Conservation (phyloP, 2,888 invertebrate genomes). For the Clostera curtula region DNA sequence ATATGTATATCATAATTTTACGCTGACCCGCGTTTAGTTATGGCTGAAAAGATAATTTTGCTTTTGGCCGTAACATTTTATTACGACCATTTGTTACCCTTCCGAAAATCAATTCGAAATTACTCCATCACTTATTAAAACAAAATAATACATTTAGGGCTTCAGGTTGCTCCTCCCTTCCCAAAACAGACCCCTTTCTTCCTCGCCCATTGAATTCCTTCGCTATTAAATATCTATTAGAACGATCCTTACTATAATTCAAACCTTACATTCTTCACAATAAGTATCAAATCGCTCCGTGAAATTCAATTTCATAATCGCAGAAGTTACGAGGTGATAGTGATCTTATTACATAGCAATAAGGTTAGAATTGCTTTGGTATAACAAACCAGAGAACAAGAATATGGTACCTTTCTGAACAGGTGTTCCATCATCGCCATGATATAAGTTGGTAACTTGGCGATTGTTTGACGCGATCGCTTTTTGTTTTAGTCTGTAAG, state of each 20-base stretch:
- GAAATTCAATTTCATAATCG: not conserved
- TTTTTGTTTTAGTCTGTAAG: no score
- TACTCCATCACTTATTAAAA: not conserved
- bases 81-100: no score
- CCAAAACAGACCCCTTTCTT: not conserved
- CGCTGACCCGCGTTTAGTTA: no score
- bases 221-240: not conserved
- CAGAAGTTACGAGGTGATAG: not conserved
- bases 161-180: no score
- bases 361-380: not conserved
- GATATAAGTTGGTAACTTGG: not conserved
- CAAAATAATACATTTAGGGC: no score
- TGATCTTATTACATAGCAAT: not conserved
- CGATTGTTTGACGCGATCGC: not conserved
- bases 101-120: no score
- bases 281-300: not conserved
- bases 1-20: no score
- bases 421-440: not conserved
- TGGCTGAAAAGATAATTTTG: no score
- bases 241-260: not conserved
- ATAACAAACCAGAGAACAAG: not conserved
- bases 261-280: not conserved
- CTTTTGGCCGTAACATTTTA: no score
- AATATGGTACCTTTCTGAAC: not conserved
- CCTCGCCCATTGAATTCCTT: not conserved